Evolutionary conservation across 2,113 vertebrate species (phyloP).

Genomic region (Salvator merianae): DNA sequence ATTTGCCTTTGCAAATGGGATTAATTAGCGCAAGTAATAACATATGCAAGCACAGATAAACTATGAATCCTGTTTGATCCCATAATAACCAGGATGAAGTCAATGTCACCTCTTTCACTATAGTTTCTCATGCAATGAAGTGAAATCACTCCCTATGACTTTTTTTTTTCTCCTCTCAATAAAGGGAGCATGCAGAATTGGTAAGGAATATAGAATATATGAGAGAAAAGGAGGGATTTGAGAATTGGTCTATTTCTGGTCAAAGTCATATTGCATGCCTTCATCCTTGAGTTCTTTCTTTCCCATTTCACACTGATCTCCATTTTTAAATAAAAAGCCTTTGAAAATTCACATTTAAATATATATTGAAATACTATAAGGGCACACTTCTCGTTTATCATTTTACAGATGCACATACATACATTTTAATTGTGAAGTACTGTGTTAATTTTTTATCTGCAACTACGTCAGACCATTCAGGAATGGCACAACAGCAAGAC

Average conservation of each 20-base stretch:
- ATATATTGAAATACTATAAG: background rate
- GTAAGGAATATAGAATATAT: no score
- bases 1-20: constrained; percentile 56
- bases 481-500: background rate
- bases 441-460: background rate
- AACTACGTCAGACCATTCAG: background rate
- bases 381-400: background rate
- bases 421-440: background rate
- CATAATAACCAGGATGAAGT: constrained; percentile 26
- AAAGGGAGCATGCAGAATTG: background rate
- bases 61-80: constrained; percentile 22
- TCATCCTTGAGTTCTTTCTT: background rate
- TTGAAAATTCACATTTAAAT: background rate
- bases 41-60: constrained; percentile 51
- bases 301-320: background rate
- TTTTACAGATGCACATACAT: background rate
- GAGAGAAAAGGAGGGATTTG: no score
- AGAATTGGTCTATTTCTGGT: background rate
- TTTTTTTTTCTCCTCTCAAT: constrained; percentile 9
- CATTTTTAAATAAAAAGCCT: no score
- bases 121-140: background rate
- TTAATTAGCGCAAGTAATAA: constrained; percentile 56
- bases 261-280: background rate
- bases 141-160: background rate
- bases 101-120: background rate